These are phyloP conservation scores for Portevinia maculata DNA, from an alignment of 2,888 invertebrate species.

Conservation along the genomic window DNA sequence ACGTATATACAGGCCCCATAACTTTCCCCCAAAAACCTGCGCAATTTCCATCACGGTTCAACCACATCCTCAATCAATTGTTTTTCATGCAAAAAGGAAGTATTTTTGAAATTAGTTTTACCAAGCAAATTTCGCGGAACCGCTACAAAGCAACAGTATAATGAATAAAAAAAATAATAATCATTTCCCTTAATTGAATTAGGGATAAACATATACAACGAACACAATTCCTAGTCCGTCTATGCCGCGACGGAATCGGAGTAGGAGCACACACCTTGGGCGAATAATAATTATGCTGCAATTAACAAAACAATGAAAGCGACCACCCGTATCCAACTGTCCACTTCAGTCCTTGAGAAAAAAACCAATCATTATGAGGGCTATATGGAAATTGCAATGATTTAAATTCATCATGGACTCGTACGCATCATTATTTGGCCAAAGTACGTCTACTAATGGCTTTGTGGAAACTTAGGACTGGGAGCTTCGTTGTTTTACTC, in stretches of 20 bases:
- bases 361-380: conserved; percentile 44
- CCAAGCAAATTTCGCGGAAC: conserved; percentile 51
- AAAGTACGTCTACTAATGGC: neutral
- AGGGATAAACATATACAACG: neutral
- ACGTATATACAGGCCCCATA: neutral
- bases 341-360: neutral
- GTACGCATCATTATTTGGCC: conserved; percentile 25
- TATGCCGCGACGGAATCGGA: neutral
- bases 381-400: conserved; percentile 60
- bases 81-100: conserved; percentile 64
- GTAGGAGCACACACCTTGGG: conserved; percentile 25
- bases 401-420: conserved; percentile 50
- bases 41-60: conserved; percentile 30
- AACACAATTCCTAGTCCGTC: neutral
- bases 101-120: conserved; percentile 67
- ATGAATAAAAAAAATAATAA: conserved; percentile 46
- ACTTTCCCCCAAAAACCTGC: conserved; percentile 1
- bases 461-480: neutral
- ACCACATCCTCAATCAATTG: conserved; percentile 63
- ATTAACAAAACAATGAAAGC: conserved; percentile 69
- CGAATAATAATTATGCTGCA: conserved; percentile 49
- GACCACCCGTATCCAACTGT: conserved; percentile 5
- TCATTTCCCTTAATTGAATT: conserved; percentile 48
- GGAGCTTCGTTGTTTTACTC: no score
- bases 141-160: conserved; percentile 67